Evolutionary conservation across 2,797 vertebrate genomes (phyloP), one percentile per base, ranked within the genome.

Genomic region (Sphenodon punctatus): DNA sequence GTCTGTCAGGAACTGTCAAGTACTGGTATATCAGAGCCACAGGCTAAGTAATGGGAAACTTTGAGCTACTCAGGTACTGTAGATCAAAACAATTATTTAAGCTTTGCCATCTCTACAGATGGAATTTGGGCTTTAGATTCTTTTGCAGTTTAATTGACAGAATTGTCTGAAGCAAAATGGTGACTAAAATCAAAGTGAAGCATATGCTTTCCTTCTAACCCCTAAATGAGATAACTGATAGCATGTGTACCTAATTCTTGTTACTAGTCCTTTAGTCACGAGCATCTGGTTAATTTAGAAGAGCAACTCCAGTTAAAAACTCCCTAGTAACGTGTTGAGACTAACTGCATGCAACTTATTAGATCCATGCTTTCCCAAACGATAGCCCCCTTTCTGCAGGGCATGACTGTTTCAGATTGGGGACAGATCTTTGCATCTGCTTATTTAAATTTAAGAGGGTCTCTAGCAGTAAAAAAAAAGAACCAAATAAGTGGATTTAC

Each of bases 301-400:
- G 91, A 93, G 90, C 94, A 94, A 86, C 74, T 74, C 82, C 92
- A 94, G 95, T 96, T 95, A 95, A 94, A 86, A 81, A 93, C 75
- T 84, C 67, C 56, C 78, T 93, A 85, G 94, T 92, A 95, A 90
- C 92, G 90, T 92, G 92, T 90, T 93, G 83, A 87, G 77, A 89
- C 83, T 96, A 95, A 96, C 95, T 94, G 88, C 87, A 87, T 92
- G 75, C 93, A 94, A 88, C 91, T 92, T 93, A 90, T 92, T 90
- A 85, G 86, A 91, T 61, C 38, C 42, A n/a, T 75, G 87, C 79
- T 90, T 89, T 89, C 43, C 69, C 92, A 94, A 93, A 95, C 90
- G 80, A 81, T 67, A 89, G 89, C 77, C 81, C 94, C 71, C 76
- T 86, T 88, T 92, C 82, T 93, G 85, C 53, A 91, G 90, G 90